Percentiles rank a stretch among this genome's conserved stretches.
Conservation (phyloP, 53 echinoderm and acorn worm species). For the Holothuria scabra region DNA sequence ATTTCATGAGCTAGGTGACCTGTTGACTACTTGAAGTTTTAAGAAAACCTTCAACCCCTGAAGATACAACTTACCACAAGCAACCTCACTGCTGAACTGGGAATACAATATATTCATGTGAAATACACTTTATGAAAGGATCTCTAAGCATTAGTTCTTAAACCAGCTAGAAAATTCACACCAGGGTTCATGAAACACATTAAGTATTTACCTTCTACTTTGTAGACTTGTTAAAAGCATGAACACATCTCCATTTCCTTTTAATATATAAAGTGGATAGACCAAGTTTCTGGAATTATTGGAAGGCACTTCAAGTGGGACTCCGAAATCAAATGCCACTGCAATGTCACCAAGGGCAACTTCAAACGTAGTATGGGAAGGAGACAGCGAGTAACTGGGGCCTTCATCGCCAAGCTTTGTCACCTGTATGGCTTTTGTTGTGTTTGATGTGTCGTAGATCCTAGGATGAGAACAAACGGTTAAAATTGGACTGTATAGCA, state of each 20-base stretch:
- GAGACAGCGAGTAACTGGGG: constrained; percentile 80
- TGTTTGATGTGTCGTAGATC: constrained; percentile 77
- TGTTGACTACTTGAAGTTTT: too few species aligned
- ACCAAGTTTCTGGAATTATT: constrained; percentile 39
- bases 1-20: too few species aligned
- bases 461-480: constrained; percentile 43
- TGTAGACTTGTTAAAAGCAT: constrained; percentile 70
- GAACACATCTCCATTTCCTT: constrained; percentile 95
- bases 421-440: constrained; percentile 77
- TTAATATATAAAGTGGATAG: constrained; percentile 83
- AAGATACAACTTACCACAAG: too few species aligned
- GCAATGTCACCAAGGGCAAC: constrained; percentile 94
- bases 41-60: too few species aligned
- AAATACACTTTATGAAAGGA: too few species aligned
- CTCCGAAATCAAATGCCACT: constrained; percentile 91
- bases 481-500: background rate
- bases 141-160: too few species aligned
- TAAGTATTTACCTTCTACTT: constrained; percentile 76
- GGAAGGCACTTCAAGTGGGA: constrained; percentile 59
- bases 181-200: too few species aligned
- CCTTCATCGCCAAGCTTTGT: constrained; percentile 75
- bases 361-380: constrained; percentile 77
- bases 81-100: too few species aligned
- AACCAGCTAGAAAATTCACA: too few species aligned
- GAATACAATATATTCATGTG: too few species aligned